phyloP scores from a whole-genome alignment of 2,888 invertebrate species.

The Zaprionus lineosus region DNA sequence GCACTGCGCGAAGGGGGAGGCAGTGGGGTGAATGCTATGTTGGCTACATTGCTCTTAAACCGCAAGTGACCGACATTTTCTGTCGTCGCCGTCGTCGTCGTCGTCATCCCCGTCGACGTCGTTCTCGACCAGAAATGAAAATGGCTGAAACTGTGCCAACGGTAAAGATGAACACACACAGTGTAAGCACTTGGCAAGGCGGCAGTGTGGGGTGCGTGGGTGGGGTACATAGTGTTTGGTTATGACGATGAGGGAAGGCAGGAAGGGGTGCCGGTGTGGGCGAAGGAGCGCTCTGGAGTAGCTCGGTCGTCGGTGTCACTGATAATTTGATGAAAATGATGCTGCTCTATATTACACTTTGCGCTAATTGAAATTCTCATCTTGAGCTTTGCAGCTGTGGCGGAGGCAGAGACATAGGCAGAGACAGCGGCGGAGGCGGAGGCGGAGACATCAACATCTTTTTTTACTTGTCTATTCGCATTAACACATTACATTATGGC shows the following conservation, averaged over 20 bases:
- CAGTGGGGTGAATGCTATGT: background rate
- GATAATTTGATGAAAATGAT: constrained; percentile 77
- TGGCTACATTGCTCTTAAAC: constrained; percentile 49
- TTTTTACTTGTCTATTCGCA: background rate
- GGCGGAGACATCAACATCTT: background rate
- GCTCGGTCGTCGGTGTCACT: constrained; percentile 55
- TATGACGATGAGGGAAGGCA: background rate
- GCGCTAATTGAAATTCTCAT: constrained; percentile 75
- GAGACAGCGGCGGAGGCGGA: constrained; percentile 9
- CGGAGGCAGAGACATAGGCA: constrained; percentile 2
- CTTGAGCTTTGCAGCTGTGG: constrained; percentile 44
- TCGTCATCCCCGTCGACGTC: too few species aligned
- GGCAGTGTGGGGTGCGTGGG: background rate
- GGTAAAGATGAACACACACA: constrained; percentile 69
- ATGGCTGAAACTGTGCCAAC: constrained; percentile 69
- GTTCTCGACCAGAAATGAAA: constrained; percentile 68
- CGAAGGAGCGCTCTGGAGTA: too few species aligned
- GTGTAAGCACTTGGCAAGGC: constrained; percentile 9
- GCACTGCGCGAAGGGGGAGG: background rate
- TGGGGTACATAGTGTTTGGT: background rate
- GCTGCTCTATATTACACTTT: constrained; percentile 69
- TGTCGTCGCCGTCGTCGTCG: constrained; percentile 44
- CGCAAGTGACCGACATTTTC: constrained; percentile 77
- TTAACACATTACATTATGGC: constrained; percentile 13
- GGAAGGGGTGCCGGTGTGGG: constrained; percentile 1